phyloP scores from a whole-genome alignment of 2,888 invertebrate genomes.

The Therioaphis trifolii region DNA sequence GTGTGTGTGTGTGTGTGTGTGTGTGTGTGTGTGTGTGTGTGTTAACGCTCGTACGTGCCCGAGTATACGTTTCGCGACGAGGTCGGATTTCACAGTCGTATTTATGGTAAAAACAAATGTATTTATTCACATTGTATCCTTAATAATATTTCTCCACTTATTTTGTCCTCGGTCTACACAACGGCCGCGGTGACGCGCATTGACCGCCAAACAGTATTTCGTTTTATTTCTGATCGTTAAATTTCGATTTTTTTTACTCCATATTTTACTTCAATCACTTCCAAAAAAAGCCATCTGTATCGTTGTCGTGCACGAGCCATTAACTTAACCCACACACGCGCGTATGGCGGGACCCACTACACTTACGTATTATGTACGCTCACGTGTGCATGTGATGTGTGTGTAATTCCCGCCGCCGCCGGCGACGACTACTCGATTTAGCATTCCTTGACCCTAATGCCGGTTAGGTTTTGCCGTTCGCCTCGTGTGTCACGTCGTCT shows the following conservation, averaged over 20 bases:
- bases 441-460: conserved; percentile 53
- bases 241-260: not conserved
- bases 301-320: not conserved
- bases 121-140: no score
- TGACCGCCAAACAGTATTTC: no score
- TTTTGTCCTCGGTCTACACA: no score
- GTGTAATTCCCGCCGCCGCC: not conserved
- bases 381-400: conserved; percentile 21
- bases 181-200: not conserved
- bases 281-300: conserved; percentile 29
- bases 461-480: conserved; percentile 28
- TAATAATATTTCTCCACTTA: not conserved
- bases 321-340: conserved; percentile 26
- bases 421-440: conserved; percentile 11
- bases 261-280: not conserved
- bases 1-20: not conserved
- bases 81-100: not conserved
- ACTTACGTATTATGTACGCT: not conserved
- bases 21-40: not conserved
- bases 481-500: conserved; percentile 45
- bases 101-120: conserved; percentile 18
- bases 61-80: not conserved
- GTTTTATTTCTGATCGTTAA: not conserved
- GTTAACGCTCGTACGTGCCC: no score
- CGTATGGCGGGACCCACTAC: no score